Conservation (phyloP, 2,888 invertebrate species). For the Mesoligia furuncula region DNA sequence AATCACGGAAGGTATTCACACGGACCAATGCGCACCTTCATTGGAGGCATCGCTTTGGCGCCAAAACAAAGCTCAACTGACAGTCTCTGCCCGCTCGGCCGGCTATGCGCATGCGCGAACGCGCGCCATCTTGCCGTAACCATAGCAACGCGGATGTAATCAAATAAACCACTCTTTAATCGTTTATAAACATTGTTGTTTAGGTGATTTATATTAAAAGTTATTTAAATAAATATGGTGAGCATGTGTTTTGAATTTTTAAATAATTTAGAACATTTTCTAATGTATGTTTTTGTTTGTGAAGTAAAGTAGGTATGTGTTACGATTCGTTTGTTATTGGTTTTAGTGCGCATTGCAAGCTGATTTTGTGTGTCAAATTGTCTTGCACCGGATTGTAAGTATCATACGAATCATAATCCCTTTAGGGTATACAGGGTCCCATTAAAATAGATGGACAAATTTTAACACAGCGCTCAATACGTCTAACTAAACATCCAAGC, state of each 20-base stretch:
- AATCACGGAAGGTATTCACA: conserved; percentile 71
- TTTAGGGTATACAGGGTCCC: too few species aligned
- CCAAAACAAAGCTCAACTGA: conserved; percentile 77
- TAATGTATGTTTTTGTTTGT: conserved; percentile 42
- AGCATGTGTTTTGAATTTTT: neutral
- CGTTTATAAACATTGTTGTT: conserved; percentile 39
- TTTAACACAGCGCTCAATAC: too few species aligned
- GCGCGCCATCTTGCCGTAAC: conserved; percentile 80
- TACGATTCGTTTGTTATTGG: conserved; percentile 43
- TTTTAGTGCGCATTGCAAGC: conserved; percentile 38
- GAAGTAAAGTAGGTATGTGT: conserved; percentile 47
- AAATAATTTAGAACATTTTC: neutral
- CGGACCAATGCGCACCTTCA: conserved; percentile 48
- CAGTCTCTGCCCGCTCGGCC: conserved; percentile 78
- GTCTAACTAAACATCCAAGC: too few species aligned
- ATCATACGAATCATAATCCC: neutral
- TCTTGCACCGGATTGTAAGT: conserved; percentile 5
- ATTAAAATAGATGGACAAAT: too few species aligned
- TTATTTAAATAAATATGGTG: conserved; percentile 29
- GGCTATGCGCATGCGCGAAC: conserved; percentile 79
- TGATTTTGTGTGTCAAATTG: conserved; percentile 23
- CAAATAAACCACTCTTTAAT: conserved; percentile 73
- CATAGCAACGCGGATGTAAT: conserved; percentile 82
- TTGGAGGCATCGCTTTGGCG: conserved; percentile 74
- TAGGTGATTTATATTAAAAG: conserved; percentile 20